phyloP scores from a whole-genome alignment of 1,140 invertebrate species.

The Trachymyrmex cornetzi region DNA sequence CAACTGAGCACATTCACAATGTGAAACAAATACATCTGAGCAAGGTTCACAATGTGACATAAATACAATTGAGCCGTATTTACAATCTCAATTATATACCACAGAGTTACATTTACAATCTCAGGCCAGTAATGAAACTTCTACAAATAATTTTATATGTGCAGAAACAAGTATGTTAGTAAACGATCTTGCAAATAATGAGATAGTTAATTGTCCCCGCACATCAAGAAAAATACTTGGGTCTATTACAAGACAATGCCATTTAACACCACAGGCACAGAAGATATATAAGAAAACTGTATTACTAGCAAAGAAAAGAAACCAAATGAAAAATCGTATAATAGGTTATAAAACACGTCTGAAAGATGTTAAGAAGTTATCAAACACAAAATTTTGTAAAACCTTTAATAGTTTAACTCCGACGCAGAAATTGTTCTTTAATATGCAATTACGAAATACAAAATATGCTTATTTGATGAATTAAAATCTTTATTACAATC shows the following conservation, averaged over 20 bases:
- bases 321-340: background rate
- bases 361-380: background rate
- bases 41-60: too few relatives aligned
- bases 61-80: too few relatives aligned
- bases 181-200: background rate
- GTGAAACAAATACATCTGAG: too few relatives aligned
- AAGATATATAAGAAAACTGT: constrained; percentile 5
- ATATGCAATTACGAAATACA: too few relatives aligned
- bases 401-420: too few relatives aligned
- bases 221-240: background rate
- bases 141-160: background rate
- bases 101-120: background rate
- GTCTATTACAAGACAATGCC: background rate
- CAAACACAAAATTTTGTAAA: constrained; percentile 8
- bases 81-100: too few relatives aligned
- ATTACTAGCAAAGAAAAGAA: constrained; percentile 6
- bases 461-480: too few relatives aligned
- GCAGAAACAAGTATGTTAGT: background rate
- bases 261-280: background rate
- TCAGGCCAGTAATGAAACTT: too few relatives aligned
- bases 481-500: too few relatives aligned
- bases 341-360: constrained; percentile 1
- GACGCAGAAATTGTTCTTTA: too few relatives aligned
- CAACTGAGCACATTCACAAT: too few relatives aligned
- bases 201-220: too few relatives aligned